These are phyloP conservation scores for Ophion slaviceki DNA, from an alignment of 2,888 invertebrate species.

Conservation along the genomic window DNA sequence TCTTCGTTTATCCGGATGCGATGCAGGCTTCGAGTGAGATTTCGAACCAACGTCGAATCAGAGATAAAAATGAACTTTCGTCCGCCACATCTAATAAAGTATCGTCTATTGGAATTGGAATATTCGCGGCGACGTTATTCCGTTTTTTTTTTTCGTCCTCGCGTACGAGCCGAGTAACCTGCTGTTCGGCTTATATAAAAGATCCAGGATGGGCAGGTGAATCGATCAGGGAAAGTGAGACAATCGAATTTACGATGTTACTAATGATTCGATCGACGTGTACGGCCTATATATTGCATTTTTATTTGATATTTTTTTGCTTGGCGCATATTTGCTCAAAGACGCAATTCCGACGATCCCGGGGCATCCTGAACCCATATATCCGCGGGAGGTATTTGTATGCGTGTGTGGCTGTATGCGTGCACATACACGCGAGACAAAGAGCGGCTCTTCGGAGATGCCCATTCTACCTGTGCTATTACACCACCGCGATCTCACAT, in stretches of 20 bases:
- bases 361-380: constrained; percentile 24
- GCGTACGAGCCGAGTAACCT: background rate
- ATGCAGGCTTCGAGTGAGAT: background rate
- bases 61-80: background rate
- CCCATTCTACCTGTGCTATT: constrained; percentile 31
- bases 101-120: background rate
- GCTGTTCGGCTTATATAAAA: background rate
- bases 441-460: constrained; percentile 2
- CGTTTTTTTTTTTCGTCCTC: background rate
- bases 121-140: background rate
- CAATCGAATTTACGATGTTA: constrained; percentile 50
- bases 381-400: constrained; percentile 13
- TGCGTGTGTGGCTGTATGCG: background rate
- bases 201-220: constrained; percentile 42
- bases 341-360: constrained; percentile 22
- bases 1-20: background rate
- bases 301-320: constrained; percentile 54
- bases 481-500: constrained; percentile 25
- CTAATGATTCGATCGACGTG: constrained; percentile 50
- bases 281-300: constrained; percentile 30
- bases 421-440: background rate
- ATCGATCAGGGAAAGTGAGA: constrained; percentile 38
- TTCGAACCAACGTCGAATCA: background rate
- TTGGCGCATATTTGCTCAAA: constrained; percentile 12
- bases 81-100: background rate